Evolutionary conservation across 2,797 vertebrate species (phyloP).

Genomic region (Macropodus opercularis): DNA sequence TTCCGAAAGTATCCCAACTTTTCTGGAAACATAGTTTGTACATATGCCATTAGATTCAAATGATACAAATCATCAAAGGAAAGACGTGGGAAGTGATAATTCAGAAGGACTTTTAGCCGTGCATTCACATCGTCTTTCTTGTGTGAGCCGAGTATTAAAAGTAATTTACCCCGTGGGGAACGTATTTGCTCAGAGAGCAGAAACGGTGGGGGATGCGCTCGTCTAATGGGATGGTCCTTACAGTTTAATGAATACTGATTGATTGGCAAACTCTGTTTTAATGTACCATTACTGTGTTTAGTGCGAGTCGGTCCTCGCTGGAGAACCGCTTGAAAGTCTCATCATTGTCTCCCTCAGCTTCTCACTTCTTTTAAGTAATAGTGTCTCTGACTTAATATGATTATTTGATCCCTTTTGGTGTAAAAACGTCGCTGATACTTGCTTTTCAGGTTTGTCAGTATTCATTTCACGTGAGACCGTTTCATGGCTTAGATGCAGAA

Average conservation of each 20-base stretch:
- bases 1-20: too few relatives aligned
- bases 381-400: not conserved
- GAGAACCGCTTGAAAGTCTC: constrained; percentile 32
- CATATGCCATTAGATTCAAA: not conserved
- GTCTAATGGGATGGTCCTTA: constrained; percentile 61
- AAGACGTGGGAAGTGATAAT: constrained; percentile 1
- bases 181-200: constrained; percentile 51
- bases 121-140: constrained; percentile 8
- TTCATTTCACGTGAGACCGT: not conserved
- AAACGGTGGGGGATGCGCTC: constrained; percentile 31
- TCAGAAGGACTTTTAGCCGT: constrained; percentile 1
- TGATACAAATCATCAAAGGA: not conserved
- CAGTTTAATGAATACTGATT: constrained; percentile 64
- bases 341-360: constrained; percentile 8
- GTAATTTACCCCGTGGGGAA: constrained; percentile 61
- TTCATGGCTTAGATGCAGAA: too few relatives aligned
- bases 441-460: not conserved
- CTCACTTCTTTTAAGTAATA: constrained; percentile 13
- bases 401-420: constrained; percentile 21
- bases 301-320: constrained; percentile 33
- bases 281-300: constrained; percentile 48
- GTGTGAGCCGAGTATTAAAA: constrained; percentile 27
- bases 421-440: not conserved
- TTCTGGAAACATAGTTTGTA: too few relatives aligned
- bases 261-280: constrained; percentile 56